Conservation (phyloP, 2,113 vertebrate species). For the Urocynchramus pylzowi region DNA sequence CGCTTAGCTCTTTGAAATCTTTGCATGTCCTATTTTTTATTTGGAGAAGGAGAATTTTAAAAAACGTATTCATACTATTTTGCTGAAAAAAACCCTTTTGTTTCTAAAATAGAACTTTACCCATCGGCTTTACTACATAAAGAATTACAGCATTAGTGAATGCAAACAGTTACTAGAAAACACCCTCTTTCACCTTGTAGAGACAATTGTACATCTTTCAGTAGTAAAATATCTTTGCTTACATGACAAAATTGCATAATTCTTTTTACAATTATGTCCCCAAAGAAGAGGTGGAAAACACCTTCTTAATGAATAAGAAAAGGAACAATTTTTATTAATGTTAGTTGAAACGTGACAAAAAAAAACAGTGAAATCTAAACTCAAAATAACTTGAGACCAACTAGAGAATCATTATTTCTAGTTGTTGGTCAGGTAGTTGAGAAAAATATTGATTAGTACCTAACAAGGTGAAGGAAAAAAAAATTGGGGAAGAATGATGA, state of each 20-base stretch:
- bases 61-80: background rate
- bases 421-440: background rate
- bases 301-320: background rate
- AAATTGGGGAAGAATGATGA: background rate
- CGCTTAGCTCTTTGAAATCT: background rate
- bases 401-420: background rate
- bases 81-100: background rate
- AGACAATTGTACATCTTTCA: background rate
- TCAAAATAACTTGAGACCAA: background rate
- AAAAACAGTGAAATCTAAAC: background rate
- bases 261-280: background rate
- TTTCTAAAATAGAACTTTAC: background rate
- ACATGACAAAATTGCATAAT: background rate
- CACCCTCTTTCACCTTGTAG: background rate
- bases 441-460: background rate
- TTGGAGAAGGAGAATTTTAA: background rate
- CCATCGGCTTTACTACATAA: background rate
- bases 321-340: background rate
- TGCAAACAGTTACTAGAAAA: background rate
- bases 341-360: background rate
- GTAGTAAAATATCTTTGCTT: background rate
- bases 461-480: background rate
- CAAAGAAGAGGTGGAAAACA: background rate
- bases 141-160: background rate
- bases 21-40: background rate